phyloP scores from a whole-genome alignment of 2,113 vertebrate genomes.

The Prionailurus bengalensis region DNA sequence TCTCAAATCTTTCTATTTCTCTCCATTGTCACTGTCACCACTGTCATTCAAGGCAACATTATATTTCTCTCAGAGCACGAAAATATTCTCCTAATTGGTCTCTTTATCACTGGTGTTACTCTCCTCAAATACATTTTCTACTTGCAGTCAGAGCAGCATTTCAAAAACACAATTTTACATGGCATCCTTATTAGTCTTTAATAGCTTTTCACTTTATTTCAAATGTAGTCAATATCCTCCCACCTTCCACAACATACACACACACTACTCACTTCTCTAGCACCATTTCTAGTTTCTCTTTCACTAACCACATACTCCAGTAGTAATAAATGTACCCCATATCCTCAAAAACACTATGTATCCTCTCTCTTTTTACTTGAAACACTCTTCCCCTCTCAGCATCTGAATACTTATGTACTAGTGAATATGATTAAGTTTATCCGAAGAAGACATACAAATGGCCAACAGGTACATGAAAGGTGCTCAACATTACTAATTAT shows the following conservation, averaged over 20 bases:
- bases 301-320: neutral
- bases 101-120: neutral
- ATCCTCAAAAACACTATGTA: neutral
- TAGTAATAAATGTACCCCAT: neutral
- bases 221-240: neutral
- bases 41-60: slow-evolving; percentile 8
- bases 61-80: neutral
- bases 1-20: neutral
- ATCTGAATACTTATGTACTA: neutral
- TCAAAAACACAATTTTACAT: slow-evolving; percentile 6
- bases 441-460: neutral
- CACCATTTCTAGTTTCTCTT: neutral
- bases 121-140: slow-evolving; percentile 38
- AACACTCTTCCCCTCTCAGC: neutral
- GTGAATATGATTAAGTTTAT: neutral
- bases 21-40: neutral
- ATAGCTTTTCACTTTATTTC: neutral
- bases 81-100: neutral
- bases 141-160: neutral
- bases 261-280: neutral
- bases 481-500: neutral
- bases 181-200: neutral
- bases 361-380: neutral
- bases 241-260: neutral
- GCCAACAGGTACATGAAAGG: neutral